Evolutionary conservation across 2,113 vertebrate species (phyloP).

Genomic region (Perca fluviatilis): DNA sequence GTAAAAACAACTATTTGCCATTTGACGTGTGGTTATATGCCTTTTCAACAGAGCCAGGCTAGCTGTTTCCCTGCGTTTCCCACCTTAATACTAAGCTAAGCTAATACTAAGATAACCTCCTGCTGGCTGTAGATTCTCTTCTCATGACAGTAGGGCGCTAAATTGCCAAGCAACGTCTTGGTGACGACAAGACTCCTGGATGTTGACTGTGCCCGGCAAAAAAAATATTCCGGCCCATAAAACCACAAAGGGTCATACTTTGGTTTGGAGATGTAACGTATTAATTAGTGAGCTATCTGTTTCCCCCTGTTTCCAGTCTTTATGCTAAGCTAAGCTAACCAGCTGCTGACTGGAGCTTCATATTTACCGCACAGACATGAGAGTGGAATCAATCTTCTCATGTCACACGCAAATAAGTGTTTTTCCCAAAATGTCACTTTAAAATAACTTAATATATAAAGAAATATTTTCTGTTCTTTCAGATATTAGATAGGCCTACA

Average conservation of each 20-base stretch:
- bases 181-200: not conserved
- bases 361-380: not conserved
- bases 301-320: not conserved
- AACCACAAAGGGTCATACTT: too few relatives aligned
- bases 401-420: not conserved
- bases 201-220: not conserved
- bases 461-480: not conserved
- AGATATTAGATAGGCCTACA: not conserved
- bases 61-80: not conserved
- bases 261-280: not conserved
- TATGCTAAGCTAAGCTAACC: not conserved
- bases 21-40: not conserved
- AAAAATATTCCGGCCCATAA: too few relatives aligned
- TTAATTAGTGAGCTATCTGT: not conserved
- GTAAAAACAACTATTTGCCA: not conserved
- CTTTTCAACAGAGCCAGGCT: too few relatives aligned
- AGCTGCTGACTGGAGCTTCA: not conserved
- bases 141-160: too few relatives aligned
- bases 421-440: not conserved
- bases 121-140: not conserved
- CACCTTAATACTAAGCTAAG: not conserved
- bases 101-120: not conserved
- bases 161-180: too few relatives aligned
- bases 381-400: not conserved
- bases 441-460: not conserved